Evolutionary conservation across 2,797 vertebrate genomes (phyloP).

Genomic region (Myioborus miniatus): DNA sequence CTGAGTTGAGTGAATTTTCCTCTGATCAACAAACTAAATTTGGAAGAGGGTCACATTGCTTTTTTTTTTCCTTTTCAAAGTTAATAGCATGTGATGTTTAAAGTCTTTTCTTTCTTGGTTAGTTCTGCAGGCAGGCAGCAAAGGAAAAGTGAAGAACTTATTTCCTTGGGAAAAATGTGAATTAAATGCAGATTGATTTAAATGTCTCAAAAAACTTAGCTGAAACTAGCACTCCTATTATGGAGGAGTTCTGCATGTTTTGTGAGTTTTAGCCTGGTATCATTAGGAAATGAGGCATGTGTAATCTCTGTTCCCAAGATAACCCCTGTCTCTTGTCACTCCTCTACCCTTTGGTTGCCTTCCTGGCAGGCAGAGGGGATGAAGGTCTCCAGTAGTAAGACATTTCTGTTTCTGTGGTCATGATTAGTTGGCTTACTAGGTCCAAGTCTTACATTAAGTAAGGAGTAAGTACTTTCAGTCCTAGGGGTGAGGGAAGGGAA

Average conservation of each 20-base stretch:
- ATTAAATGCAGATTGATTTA: not conserved
- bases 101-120: not conserved
- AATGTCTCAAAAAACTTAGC: not conserved
- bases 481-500: not conserved
- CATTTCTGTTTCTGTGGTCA: not conserved
- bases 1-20: not conserved
- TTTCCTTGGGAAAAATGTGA: not conserved
- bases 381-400: fast-evolving
- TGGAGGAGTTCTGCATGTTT: constrained; percentile 6
- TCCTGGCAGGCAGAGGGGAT: not conserved
- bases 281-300: not conserved
- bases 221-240: not conserved
- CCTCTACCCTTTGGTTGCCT: too few species aligned
- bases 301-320: not conserved
- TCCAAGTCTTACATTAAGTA: not conserved
- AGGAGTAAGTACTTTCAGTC: not conserved
- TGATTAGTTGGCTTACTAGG: not conserved
- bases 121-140: not conserved
- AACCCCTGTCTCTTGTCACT: not conserved
- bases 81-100: not conserved
- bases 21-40: not conserved
- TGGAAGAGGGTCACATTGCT: not conserved
- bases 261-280: not conserved
- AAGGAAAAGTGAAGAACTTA: not conserved
- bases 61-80: not conserved